Evolutionary conservation across 2,888 invertebrate species (phyloP), one percentile per base, ranked within the genome.

Genomic region (Anodontia alba): DNA sequence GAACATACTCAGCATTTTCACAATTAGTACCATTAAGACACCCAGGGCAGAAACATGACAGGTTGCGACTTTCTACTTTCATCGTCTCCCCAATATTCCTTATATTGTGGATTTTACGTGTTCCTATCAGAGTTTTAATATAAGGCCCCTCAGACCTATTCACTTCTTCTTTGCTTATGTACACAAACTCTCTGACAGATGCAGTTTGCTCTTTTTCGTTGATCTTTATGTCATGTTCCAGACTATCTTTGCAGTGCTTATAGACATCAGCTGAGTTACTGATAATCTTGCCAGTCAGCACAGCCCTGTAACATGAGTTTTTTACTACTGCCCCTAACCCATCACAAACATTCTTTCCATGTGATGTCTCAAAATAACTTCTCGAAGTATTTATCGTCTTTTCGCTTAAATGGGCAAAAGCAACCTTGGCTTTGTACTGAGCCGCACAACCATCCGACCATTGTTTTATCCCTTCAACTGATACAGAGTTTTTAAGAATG

Each of bases 361-460:
- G n/a, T n/a, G n/a, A n/a, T n/a, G n/a, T n/a, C n/a, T n/a, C n/a
- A n/a, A n/a, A n/a, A n/a, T n/a, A n/a, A n/a, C n/a, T n/a, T n/a
- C n/a, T n/a, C n/a, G n/a, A n/a, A n/a, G n/a, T n/a, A n/a, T n/a
- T n/a, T n/a, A n/a, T n/a, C n/a, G n/a, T n/a, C n/a, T n/a, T n/a
- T 70, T 62, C 36, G 33, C 80, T 70, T 2, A 83, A 38, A 51
- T 76, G 68, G 1, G 79, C 29, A 42, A 83, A 83, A 17, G 42
- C 68, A 7, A 31, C 33, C 54, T 76, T 80, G 7, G 76, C 70
- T 29, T 76, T 83, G 46, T 80, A 83, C 51, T 83, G 80, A 7
- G 80, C 72, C 49, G 83, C 76, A 36, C 79, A 82, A 1, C 82
- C 79, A 76, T 82, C 79, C n/a, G 78, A 76, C 69, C 76, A 76